Percentiles rank a stretch among this genome's conserved stretches.
Conservation (phyloP, 2,888 invertebrate genomes). For the Drosophila mercatorum region DNA sequence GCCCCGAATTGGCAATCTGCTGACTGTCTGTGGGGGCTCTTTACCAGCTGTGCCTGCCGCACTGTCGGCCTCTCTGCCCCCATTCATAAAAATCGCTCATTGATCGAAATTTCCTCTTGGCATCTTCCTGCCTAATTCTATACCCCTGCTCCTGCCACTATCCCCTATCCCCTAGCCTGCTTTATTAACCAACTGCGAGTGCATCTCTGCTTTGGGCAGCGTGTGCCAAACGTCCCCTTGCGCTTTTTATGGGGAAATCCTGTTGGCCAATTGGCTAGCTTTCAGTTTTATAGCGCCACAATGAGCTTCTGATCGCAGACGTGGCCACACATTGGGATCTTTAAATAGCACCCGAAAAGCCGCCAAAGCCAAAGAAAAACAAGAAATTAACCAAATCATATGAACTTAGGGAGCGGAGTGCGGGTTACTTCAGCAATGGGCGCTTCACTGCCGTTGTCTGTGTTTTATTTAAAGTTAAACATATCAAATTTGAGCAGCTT, state of each 20-base stretch:
- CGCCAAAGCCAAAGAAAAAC: conserved; percentile 36
- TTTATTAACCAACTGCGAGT: conserved; percentile 6
- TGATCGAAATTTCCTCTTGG: conserved; percentile 72
- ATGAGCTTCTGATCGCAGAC: conserved; percentile 47
- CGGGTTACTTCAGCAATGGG: conserved; percentile 23
- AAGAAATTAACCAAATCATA: conserved; percentile 15
- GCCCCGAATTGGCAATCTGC: conserved; percentile 62
- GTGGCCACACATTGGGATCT: conserved; percentile 23
- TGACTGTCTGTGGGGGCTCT: conserved; percentile 48
- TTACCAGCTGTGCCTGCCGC: conserved; percentile 7
- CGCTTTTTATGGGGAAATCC: conserved; percentile 81
- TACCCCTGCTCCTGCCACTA: neutral
- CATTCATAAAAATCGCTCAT: conserved; percentile 50
- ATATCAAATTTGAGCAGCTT: neutral
- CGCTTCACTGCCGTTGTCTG: conserved; percentile 1
- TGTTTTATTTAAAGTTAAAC: too few relatives aligned
- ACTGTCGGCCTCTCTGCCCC: neutral
- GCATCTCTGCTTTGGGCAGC: conserved; percentile 29
- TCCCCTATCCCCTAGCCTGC: neutral
- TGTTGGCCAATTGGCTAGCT: conserved; percentile 63
- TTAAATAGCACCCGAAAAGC: conserved; percentile 43
- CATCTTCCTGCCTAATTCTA: conserved; percentile 47
- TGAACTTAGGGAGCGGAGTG: conserved; percentile 39
- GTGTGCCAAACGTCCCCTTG: conserved; percentile 58
- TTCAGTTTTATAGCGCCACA: conserved; percentile 67